Evolutionary conservation across 2,797 vertebrate species (phyloP), one percentile per base, ranked within the genome.

Genomic region (Muscicapa comitata): DNA sequence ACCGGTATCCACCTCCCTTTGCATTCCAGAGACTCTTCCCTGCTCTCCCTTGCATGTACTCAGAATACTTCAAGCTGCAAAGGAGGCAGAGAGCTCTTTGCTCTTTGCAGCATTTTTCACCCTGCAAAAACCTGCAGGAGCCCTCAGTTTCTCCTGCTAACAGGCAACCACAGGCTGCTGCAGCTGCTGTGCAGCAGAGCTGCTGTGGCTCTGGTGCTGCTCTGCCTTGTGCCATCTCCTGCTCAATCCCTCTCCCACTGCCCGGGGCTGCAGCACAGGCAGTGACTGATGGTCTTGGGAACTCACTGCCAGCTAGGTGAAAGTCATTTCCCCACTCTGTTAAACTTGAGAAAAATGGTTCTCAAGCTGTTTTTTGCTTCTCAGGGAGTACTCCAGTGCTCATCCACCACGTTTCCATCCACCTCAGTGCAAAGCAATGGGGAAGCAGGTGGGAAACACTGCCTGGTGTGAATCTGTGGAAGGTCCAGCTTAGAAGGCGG

Each of bases 301-400:
- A 55, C 77, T 72, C 83, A 11, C 67, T 51, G 55, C 9, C 47
- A 73, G 62, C 31, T 16, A 38, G 90, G 72, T 83, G 82, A 91
- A 93, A 96, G 80, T 86, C 17, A 58, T 74, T 80, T 91, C 54
- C 61, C n/a, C 53, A 71, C 87, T 87, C 84, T 31, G 72, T 80
- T 93, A 88, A 93, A 90, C 78, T 33, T 7, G 57, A 92, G 83
- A 93, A 88, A 95, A 95, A 94, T 81, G 38, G 31, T 50, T 81
- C 73, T 77, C 42, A 17, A 47, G 65, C 57, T 65, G 78, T 0
- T 82, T 67, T 59, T 17, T 45, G 38, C 35, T 77, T 71, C 61
- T 38, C 23, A 10, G 33, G 42, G 37, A 84, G 59, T 35, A 54
- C 29, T 4, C 19, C 38, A 4, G 28, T 13, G 37, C 54, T 15